Percentiles rank a stretch among this genome's conserved stretches.
These are phyloP conservation scores for Prunella strophiata DNA, from an alignment of 2,797 vertebrate species.

Conservation along the genomic window DNA sequence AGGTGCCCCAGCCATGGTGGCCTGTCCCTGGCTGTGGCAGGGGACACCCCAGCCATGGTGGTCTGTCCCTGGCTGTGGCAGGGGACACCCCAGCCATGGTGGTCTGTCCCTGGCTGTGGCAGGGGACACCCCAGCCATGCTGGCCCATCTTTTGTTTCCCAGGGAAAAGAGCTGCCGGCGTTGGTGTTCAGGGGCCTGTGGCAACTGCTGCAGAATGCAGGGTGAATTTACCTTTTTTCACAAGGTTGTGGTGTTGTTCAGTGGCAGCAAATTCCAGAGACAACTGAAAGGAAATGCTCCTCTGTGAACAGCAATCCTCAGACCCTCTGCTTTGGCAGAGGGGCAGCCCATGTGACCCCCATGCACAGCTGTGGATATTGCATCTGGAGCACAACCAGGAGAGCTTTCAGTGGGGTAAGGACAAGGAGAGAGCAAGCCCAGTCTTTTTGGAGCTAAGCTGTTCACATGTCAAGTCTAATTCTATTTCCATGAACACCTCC, in stretches of 20 bases:
- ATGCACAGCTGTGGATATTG: background rate
- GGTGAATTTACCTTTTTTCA: background rate
- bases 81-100: background rate
- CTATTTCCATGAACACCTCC: background rate
- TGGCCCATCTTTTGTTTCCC: too few relatives aligned
- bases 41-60: background rate
- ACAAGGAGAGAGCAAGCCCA: background rate
- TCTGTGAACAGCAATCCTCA: background rate
- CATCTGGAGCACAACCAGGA: background rate
- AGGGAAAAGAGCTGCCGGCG: too few relatives aligned
- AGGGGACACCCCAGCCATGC: too few relatives aligned
- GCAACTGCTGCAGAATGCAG: background rate
- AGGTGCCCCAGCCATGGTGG: background rate
- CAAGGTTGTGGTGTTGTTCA: fast-evolving
- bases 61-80: too few relatives aligned
- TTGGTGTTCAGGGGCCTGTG: too few relatives aligned
- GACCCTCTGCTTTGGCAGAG: background rate
- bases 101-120: too few relatives aligned
- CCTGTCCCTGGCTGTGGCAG: background rate
- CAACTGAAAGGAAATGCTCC: background rate
- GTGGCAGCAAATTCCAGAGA: background rate
- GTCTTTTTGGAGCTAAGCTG: background rate
- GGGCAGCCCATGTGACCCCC: fast-evolving
- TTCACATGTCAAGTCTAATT: background rate
- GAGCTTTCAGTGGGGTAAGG: background rate